Base-by-base conservation (phyloP, 1,140 invertebrate genomes). In the Metaphire vulgaris region DNA sequence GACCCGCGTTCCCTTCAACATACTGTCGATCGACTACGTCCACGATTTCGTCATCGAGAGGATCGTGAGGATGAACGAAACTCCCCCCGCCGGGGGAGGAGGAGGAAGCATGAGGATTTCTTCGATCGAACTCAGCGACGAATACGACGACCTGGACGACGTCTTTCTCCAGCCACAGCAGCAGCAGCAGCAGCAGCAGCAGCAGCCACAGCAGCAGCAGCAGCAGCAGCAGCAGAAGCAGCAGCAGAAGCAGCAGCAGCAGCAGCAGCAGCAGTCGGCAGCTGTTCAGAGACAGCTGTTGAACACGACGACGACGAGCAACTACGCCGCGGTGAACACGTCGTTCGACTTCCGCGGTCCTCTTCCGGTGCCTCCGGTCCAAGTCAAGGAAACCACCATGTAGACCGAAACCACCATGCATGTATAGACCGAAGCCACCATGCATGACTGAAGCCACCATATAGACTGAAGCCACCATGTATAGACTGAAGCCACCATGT, bases 11-110 rank as follows among this genome's bases (percentile, higher is more conserved):
- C 72, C 72, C 2, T 74, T 74, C 41, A 56, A 74, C 21, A 34
- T 74, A 16, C 72, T 74, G 12, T 74, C 72, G 21, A 74, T 32
- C n/a, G 72, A 74, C 29, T 74, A 64, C 29, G 72, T 74, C 31
- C 32, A 74, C 21, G 72, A 74, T 56, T n/a, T 21, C 33, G 41
- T 74, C 56, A 34, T 74, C 16, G 72, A 28, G 6, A 2, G 56
- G 2, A 74, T 74, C 72, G 30, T 74, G 2, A 26, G 64, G 34
- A 15, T 74, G 33, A 74, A 74, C 56, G 72, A 64, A n/a, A 12
- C 15, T n/a, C n/a, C n/a, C n/a, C n/a, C n/a, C n/a, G n/a, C n/a
- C n/a, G n/a, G n/a, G n/a, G 41, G 6, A 56, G 6, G 6, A 21
- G 41, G 21, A 12, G 41, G 41, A 56, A 21, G 41, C 21, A 6